Evolutionary conservation across 2,797 vertebrate species (phyloP).

Genomic region (Labroides dimidiatus): DNA sequence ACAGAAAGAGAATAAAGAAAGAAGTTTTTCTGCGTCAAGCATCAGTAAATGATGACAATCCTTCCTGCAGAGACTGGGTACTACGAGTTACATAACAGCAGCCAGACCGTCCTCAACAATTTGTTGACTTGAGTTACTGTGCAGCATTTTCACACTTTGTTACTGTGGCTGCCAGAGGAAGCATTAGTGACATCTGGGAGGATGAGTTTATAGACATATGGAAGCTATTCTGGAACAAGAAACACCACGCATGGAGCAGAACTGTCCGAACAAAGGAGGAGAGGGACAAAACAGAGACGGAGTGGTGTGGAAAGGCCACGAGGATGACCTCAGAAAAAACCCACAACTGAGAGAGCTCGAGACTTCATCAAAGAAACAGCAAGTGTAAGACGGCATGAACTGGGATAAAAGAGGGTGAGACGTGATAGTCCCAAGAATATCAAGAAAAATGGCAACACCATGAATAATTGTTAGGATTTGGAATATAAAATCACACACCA

Average conservation of each 20-base stretch:
- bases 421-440: too few species aligned
- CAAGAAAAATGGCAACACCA: too few species aligned
- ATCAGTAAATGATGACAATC: background rate
- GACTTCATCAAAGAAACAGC: slow-evolving; percentile 44
- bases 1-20: too few species aligned
- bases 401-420: background rate
- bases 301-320: too few species aligned
- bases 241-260: background rate
- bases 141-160: slow-evolving; percentile 71
- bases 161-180: slow-evolving; percentile 46
- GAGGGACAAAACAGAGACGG: too few species aligned
- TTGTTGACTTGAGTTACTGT: slow-evolving; percentile 51
- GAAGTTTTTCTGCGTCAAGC: too few species aligned
- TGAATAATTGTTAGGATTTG: too few species aligned
- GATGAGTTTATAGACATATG: background rate
- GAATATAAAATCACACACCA: too few species aligned
- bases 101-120: slow-evolving; percentile 28
- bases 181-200: slow-evolving; percentile 36
- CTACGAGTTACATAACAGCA: background rate
- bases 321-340: too few species aligned
- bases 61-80: background rate
- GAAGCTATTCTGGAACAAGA: slow-evolving; percentile 12
- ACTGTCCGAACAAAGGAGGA: slow-evolving; percentile 5
- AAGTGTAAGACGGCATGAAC: background rate
- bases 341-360: too few species aligned